These are phyloP conservation scores for Encarsia formosa DNA, from an alignment of 2,888 invertebrate genomes.

Conservation along the genomic window DNA sequence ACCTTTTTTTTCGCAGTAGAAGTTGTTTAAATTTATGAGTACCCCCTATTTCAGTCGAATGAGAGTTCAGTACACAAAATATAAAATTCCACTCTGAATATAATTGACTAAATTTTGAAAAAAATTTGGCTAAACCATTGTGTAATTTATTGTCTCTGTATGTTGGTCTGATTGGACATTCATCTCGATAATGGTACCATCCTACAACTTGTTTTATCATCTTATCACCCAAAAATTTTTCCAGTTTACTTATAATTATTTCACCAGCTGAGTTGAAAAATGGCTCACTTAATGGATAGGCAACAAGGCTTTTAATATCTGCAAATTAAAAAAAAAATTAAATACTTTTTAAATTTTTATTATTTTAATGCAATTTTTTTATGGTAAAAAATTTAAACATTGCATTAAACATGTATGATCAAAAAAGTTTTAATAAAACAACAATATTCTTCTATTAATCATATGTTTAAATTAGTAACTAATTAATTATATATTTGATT, in stretches of 20 bases:
- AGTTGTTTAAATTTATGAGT: constrained; percentile 63
- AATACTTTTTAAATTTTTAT: too few relatives aligned
- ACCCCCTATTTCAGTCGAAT: constrained; percentile 54
- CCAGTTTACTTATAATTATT: constrained; percentile 57
- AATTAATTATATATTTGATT: too few relatives aligned
- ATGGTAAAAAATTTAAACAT: too few relatives aligned
- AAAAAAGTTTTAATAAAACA: too few relatives aligned
- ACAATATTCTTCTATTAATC: too few relatives aligned
- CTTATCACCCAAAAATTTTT: constrained; percentile 54
- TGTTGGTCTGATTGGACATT: constrained; percentile 57
- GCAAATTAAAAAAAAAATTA: too few relatives aligned
- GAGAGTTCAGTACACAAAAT: constrained; percentile 59
- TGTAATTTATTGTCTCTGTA: constrained; percentile 63
- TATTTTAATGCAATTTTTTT: background rate
- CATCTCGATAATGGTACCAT: constrained; percentile 64
- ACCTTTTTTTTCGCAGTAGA: constrained; percentile 42
- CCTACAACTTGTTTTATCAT: constrained; percentile 62
- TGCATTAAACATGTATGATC: too few relatives aligned
- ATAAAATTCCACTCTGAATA: constrained; percentile 55
- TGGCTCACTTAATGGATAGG: constrained; percentile 55
- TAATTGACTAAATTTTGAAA: constrained; percentile 38
- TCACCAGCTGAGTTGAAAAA: constrained; percentile 60
- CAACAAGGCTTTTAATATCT: constrained; percentile 60
- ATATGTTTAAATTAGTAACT: too few relatives aligned
- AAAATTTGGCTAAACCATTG: constrained; percentile 59